These are phyloP conservation scores for Caenorhabditis inopinata DNA, from an alignment of 1,140 invertebrate species.

Conservation along the genomic window DNA sequence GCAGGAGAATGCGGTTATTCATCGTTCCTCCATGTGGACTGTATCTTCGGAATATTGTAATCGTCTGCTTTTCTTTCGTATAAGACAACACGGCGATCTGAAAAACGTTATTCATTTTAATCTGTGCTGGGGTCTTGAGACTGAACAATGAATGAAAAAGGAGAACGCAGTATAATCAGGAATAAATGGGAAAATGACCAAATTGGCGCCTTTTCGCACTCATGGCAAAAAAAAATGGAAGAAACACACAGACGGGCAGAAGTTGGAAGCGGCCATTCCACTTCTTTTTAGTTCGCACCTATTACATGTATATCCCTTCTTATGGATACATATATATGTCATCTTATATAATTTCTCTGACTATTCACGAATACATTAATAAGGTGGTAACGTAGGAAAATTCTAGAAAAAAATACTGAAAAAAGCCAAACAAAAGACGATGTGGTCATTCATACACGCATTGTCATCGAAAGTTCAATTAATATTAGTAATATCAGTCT, in stretches of 20 bases:
- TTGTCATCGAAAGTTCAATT: no score
- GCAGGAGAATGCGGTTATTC: neutral
- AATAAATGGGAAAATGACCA: conserved; percentile 11
- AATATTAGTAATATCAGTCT: no score
- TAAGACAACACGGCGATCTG: neutral
- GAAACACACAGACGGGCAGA: neutral
- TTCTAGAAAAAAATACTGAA: no score
- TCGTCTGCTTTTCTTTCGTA: neutral
- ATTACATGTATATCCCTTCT: neutral
- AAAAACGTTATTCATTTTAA: no score
- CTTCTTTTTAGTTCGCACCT: neutral
- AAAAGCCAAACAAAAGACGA: no score
- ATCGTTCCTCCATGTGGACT: conserved; percentile 28
- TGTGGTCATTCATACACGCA: no score
- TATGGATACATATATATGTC: no score
- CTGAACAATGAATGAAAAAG: neutral
- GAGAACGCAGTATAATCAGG: neutral
- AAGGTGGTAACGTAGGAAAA: no score
- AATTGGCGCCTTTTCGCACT: conserved; percentile 29
- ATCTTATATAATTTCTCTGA: no score
- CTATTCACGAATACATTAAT: no score
- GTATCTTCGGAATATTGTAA: neutral
- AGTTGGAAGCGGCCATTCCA: neutral
- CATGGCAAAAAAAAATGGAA: neutral
- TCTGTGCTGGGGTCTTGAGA: no score